These are phyloP conservation scores for Sinohyriopsis cumingii DNA, from an alignment of 2,888 invertebrate genomes.

Conservation along the genomic window DNA sequence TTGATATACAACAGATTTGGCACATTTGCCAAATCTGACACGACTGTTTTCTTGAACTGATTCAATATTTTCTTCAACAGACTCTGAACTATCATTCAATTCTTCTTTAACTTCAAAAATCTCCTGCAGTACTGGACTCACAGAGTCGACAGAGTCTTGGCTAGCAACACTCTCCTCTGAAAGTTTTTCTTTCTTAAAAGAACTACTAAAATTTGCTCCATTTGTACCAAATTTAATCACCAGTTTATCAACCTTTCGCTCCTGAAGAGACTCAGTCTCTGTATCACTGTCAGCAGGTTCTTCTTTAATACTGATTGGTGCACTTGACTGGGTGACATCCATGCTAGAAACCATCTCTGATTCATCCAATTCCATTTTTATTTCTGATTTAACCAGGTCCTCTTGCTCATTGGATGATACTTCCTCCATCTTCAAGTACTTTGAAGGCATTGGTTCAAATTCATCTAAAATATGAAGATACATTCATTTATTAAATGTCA, in stretches of 20 bases:
- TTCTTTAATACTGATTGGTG: not conserved
- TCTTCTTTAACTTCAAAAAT: too few relatives aligned
- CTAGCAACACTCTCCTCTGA: conserved; percentile 13
- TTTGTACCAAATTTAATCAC: conserved; percentile 47
- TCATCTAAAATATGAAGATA: conserved; percentile 30
- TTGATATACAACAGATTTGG: too few relatives aligned
- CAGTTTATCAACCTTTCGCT: conserved; percentile 39
- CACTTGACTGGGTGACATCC: too few relatives aligned
- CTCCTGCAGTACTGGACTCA: too few relatives aligned
- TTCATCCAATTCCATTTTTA: not conserved
- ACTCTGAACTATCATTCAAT: too few relatives aligned
- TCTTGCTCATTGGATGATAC: not conserved
- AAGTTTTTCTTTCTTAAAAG: conserved; percentile 30
- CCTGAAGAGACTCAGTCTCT: conserved; percentile 7
- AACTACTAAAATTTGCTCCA: conserved; percentile 52
- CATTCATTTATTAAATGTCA: not conserved
- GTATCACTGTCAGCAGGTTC: conserved; percentile 4
- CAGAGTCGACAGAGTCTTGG: too few relatives aligned
- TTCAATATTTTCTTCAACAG: too few relatives aligned
- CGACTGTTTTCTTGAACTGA: too few relatives aligned
- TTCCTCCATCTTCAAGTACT: conserved; percentile 34
- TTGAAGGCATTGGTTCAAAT: conserved; percentile 54
- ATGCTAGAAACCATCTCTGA: too few relatives aligned
- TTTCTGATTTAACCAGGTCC: not conserved
- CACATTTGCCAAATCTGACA: too few relatives aligned